These are phyloP conservation scores for Crepidodera aurea DNA, from an alignment of 2,888 invertebrate species.

Conservation along the genomic window DNA sequence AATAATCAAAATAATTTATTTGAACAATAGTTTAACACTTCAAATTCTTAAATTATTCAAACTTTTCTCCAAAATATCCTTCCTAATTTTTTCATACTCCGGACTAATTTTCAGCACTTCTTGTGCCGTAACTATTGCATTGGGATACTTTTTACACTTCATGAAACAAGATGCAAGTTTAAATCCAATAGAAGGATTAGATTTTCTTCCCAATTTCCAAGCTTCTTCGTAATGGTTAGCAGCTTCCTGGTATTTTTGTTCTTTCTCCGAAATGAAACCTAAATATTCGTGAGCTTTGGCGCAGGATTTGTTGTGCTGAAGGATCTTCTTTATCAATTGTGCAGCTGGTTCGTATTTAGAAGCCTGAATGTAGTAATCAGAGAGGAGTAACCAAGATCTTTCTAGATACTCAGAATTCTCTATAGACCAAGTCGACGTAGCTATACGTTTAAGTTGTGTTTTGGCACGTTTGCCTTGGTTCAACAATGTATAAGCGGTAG, in stretches of 20 bases:
- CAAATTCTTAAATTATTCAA: slow-evolving; percentile 72
- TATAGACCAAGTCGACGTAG: slow-evolving; percentile 88
- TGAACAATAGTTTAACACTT: neutral
- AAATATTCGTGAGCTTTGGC: slow-evolving; percentile 89
- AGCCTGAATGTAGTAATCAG: slow-evolving; percentile 86
- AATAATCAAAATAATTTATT: too few species aligned
- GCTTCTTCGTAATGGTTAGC: slow-evolving; percentile 84
- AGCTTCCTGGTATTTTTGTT: slow-evolving; percentile 88
- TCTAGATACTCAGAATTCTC: slow-evolving; percentile 97
- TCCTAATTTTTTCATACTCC: slow-evolving; percentile 89
- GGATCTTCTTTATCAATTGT: slow-evolving; percentile 78
- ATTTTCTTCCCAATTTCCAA: slow-evolving; percentile 84
- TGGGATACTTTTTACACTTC: slow-evolving; percentile 87
- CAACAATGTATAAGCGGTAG: slow-evolving; percentile 78
- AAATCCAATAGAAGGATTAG: slow-evolving; percentile 87
- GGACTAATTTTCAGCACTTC: slow-evolving; percentile 82
- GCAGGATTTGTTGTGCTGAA: slow-evolving; percentile 87
- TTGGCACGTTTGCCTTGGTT: slow-evolving; percentile 93
- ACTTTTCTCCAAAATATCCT: slow-evolving; percentile 93
- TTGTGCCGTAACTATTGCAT: slow-evolving; percentile 91
- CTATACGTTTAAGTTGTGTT: slow-evolving; percentile 89
- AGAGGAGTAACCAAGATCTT: slow-evolving; percentile 92
- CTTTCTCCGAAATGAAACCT: slow-evolving; percentile 90
- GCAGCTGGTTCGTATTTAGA: slow-evolving; percentile 87
- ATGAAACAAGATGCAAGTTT: slow-evolving; percentile 91